phyloP scores from a whole-genome alignment of 2,113 vertebrate species.

The Ictalurus furcatus region DNA sequence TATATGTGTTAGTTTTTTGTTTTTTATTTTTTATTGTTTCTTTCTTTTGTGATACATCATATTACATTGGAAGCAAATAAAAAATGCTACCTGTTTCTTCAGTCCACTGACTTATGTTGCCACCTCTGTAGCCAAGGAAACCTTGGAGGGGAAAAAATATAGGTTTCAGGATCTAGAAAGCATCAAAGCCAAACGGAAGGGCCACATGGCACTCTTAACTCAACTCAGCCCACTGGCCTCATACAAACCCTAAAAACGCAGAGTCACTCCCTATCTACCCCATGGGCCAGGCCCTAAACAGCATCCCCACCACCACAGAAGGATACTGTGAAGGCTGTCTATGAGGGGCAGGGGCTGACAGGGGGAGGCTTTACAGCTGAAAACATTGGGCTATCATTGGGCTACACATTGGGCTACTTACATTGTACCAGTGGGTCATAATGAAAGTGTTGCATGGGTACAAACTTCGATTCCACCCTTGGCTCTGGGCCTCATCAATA shows the following conservation, averaged over 20 bases:
- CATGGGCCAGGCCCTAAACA: not conserved
- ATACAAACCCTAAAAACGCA: not conserved
- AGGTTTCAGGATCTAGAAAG: not conserved
- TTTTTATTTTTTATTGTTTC: too few species aligned
- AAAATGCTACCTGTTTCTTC: too few species aligned
- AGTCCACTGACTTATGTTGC: too few species aligned
- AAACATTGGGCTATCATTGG: not conserved
- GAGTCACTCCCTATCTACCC: not conserved
- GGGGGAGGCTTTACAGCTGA: not conserved
- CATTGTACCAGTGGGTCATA: not conserved
- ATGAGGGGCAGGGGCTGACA: not conserved
- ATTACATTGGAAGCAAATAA: too few species aligned
- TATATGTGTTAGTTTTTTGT: too few species aligned
- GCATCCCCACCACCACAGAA: not conserved
- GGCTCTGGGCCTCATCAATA: not conserved
- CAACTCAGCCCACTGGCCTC: not conserved
- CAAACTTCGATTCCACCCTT: too few species aligned
- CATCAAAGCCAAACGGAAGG: not conserved
- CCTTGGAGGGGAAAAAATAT: too few species aligned
- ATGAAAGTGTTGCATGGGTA: not conserved
- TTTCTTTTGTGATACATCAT: too few species aligned
- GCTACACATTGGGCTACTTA: not conserved
- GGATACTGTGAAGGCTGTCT: not conserved
- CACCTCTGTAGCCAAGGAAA: too few species aligned
- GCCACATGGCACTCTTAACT: not conserved